Conservation (phyloP, 2,113 vertebrate species). For the Sebastes fasciatus region DNA sequence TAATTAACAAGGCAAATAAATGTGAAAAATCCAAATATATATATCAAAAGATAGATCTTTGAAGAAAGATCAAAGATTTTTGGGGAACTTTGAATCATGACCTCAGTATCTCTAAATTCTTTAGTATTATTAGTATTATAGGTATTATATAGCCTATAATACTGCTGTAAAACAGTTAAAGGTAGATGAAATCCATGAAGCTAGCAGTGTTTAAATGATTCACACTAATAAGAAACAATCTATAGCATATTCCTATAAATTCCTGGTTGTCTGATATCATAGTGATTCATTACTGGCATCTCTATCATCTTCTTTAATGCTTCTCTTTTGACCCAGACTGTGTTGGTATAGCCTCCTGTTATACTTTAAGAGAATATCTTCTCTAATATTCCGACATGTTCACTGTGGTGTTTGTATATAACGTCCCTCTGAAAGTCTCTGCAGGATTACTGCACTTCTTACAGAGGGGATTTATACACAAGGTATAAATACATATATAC, state of each 20-base stretch:
- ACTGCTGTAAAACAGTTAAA: background rate
- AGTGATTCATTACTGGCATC: background rate
- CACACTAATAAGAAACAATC: background rate
- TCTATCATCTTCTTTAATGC: background rate
- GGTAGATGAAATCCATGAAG: too few relatives aligned
- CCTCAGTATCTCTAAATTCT: background rate
- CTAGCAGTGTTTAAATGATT: background rate
- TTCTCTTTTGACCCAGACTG: background rate
- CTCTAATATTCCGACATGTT: background rate
- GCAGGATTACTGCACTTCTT: slow-evolving; percentile 13
- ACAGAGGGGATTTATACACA: background rate
- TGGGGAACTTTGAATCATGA: background rate
- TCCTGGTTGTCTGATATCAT: background rate
- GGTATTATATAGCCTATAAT: background rate
- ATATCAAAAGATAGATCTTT: background rate
- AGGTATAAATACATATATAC: too few relatives aligned
- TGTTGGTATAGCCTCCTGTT: background rate
- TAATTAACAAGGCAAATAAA: background rate
- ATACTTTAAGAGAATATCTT: background rate
- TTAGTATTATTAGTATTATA: too few relatives aligned
- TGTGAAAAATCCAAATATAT: background rate
- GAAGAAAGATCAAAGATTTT: background rate
- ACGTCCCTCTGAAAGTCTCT: background rate
- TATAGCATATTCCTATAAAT: background rate
- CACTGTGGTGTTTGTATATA: background rate